Percentiles rank a stretch among this genome's conserved stretches.
phyloP scores from a whole-genome alignment of 2,113 vertebrate species.

The Ctenomys sociabilis region DNA sequence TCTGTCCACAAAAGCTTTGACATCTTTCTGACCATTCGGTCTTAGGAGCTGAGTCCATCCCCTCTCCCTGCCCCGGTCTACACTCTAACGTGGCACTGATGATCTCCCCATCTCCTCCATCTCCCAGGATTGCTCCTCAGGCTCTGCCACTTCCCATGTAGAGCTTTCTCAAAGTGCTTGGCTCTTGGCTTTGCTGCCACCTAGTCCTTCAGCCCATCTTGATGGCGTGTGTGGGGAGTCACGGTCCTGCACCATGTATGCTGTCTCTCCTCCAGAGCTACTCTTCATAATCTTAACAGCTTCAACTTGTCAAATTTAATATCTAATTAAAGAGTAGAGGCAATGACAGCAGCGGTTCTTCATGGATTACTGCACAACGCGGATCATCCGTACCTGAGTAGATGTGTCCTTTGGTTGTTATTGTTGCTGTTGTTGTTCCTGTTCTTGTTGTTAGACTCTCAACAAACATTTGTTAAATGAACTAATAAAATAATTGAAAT shows the following conservation, averaged over 20 bases:
- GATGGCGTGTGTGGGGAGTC: too few relatives aligned
- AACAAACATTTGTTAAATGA: too few relatives aligned
- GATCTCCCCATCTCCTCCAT: not conserved
- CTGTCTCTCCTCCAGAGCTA: too few relatives aligned
- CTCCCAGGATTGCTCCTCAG: too few relatives aligned
- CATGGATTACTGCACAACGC: too few relatives aligned
- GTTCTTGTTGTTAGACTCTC: too few relatives aligned
- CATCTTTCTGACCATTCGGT: not conserved
- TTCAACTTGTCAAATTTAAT: too few relatives aligned
- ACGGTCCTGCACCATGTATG: too few relatives aligned
- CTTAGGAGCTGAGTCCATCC: not conserved
- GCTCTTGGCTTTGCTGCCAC: not conserved
- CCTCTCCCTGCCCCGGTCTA: not conserved
- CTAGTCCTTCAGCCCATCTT: not conserved
- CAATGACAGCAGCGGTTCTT: too few relatives aligned
- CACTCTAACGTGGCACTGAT: not conserved
- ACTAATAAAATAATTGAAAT: not conserved
- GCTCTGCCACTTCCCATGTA: not conserved
- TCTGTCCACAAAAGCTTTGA: not conserved
- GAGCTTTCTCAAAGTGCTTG: not conserved
- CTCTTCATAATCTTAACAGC: too few relatives aligned
- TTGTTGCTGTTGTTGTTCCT: accelerated
- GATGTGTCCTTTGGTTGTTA: not conserved
- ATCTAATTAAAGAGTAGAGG: too few relatives aligned
- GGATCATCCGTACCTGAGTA: too few relatives aligned